These are phyloP conservation scores for Clavelina lepadiformis DNA, from an alignment of 23 tunicate species.

Conservation along the genomic window DNA sequence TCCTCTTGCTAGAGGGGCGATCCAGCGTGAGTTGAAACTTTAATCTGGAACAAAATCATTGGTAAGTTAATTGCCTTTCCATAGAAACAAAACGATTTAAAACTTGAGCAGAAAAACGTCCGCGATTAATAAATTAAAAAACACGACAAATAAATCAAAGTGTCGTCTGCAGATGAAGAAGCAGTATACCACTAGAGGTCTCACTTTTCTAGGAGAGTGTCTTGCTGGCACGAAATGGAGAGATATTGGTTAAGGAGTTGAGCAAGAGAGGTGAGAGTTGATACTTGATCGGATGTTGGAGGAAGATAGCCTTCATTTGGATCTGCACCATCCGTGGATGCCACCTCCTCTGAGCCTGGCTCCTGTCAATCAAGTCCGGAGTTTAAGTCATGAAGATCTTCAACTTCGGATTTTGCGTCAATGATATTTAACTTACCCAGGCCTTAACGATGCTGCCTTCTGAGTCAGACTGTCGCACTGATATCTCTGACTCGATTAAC, in stretches of 20 bases:
- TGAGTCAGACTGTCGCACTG: conserved; percentile 23
- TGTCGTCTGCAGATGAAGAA: no score
- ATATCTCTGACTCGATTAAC: conserved; percentile 28
- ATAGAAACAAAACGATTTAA: no score
- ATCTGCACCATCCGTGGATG: neutral
- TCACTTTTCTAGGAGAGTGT: conserved; percentile 76
- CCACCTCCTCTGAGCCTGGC: conserved; percentile 1
- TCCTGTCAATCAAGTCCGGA: neutral
- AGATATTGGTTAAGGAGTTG: conserved; percentile 41
- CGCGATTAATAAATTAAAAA: no score
- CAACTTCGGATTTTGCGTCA: neutral
- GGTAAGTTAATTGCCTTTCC: no score
- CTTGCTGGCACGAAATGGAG: conserved; percentile 72
- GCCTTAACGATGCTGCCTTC: conserved; percentile 45
- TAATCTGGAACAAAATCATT: neutral
- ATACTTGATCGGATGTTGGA: conserved; percentile 64
- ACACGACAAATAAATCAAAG: no score
- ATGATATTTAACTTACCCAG: conserved; percentile 24
- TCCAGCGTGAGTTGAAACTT: conserved; percentile 3
- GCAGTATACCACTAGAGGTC: neutral
- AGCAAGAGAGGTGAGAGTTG: conserved; percentile 51
- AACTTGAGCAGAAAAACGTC: no score
- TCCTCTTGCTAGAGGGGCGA: neutral
- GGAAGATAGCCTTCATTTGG: no score
- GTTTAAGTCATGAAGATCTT: neutral